Base-by-base conservation (phyloP, 1,140 invertebrate species). In the Pachyrhynchus sulphureomaculatus region DNA sequence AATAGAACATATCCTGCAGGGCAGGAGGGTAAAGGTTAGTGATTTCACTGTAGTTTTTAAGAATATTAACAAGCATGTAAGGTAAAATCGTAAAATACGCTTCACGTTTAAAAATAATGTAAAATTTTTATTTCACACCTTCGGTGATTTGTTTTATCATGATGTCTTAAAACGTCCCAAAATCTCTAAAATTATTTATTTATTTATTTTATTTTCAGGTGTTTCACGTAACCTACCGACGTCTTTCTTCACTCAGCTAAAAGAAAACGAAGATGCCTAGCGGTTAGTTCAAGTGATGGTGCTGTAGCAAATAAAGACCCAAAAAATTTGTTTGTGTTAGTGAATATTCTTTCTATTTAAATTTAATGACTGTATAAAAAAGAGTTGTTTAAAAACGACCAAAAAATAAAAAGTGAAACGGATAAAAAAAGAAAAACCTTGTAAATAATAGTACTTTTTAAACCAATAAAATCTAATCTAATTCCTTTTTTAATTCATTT, bases 181-280 rank as follows among this genome's bases (percentile, higher is more conserved):
- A 20, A 20, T 20, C 23, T 45, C 8, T 21, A 21, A 45, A 21
- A 4, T 45, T 45, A 21, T 9, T 10, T 45, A 48, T 2, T 4
- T 29, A 10, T 49, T 33, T n/a, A 49, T 49, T 13, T 9, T 2
- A 49, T 33, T 20, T 62, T 2, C 45, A 72, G 81, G 78, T 66
- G 81, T 84, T 18, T 81, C 82, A 71, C 61, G 83, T 57, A 82
- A 80, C 68, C 79, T 80, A 54, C 73, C 83, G 58, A 82, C 79
- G 39, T 81, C 80, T 34, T 83, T 84, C 76, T 83, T 83, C 72
- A 82, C 79, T 12, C 76, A 71, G 55, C 37, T 76, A 54, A 72
- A 69, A 49, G 75, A 75, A 65, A 69, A 75, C 29, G 64, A 73
- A 23, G 70, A 72, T 48, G 64, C 65, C 61, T 72, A 74, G 68